A percentile compares a stretch with the other conserved stretches of the same genome.
phyloP scores from a whole-genome alignment of 1,140 invertebrate species.

The Zophobas morio region DNA sequence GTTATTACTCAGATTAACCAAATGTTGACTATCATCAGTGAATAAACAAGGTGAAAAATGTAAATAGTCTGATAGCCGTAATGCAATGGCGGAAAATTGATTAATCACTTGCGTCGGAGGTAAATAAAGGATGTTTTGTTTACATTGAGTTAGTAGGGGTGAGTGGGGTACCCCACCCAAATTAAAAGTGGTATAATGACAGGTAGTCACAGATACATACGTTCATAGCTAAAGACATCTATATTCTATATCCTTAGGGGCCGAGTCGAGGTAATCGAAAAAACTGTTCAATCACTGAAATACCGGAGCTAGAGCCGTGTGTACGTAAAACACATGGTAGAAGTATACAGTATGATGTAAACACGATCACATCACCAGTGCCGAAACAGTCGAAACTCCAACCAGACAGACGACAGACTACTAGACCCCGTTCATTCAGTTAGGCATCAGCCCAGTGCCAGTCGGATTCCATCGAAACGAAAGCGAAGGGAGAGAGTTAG shows the following conservation, averaged over 20 bases:
- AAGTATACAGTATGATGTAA: conserved; percentile 11
- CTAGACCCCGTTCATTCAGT: conserved; percentile 41
- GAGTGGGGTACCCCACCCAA: conserved; percentile 31
- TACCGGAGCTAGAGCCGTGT: neutral
- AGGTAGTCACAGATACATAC: conserved; percentile 27
- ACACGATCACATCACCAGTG: conserved; percentile 49
- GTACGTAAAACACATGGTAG: conserved; percentile 10
- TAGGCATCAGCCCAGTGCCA: conserved; percentile 40
- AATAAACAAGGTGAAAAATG: conserved; percentile 27
- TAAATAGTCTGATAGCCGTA: conserved; percentile 26
- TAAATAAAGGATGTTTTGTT: conserved; percentile 16
- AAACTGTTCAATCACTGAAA: neutral
- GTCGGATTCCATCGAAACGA: conserved; percentile 55
- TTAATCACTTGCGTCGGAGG: conserved; percentile 9
- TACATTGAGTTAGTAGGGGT: conserved; percentile 23
- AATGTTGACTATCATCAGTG: conserved; percentile 20
- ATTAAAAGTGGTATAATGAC: neutral
- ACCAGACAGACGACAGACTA: conserved; percentile 55
- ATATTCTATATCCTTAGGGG: conserved; percentile 31
- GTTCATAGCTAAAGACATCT: conserved; percentile 30
- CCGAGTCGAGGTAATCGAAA: neutral
- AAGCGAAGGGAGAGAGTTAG: conserved; percentile 52
- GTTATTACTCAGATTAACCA: conserved; percentile 1
- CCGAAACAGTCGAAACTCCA: conserved; percentile 46
- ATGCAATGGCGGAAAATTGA: conserved; percentile 40